A percentile compares a stretch with the other conserved stretches of the same genome.
Conservation (phyloP, 2,888 invertebrate genomes). For the Lithodes maja region DNA sequence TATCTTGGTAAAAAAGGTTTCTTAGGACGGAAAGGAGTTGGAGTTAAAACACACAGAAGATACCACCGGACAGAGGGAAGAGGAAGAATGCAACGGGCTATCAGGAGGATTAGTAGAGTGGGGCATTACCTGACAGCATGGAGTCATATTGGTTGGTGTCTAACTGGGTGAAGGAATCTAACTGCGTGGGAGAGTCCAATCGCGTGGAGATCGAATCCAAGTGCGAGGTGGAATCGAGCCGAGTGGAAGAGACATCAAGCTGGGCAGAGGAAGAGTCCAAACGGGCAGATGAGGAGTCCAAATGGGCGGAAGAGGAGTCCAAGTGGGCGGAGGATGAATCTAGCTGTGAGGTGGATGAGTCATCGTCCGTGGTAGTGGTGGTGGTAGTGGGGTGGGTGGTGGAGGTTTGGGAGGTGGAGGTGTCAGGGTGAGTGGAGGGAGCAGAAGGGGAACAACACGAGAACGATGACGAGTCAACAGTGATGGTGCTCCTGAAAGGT, state of each 20-base stretch:
- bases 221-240: constrained; percentile 7
- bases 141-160: not conserved
- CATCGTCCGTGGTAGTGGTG: not conserved
- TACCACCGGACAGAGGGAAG: not conserved
- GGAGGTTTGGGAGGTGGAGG: constrained; percentile 3
- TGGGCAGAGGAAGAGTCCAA: not conserved
- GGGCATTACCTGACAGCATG: not conserved
- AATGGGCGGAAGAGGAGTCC: constrained; percentile 13
- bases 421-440: not conserved
- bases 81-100: not conserved
- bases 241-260: not conserved
- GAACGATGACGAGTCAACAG: constrained; percentile 51
- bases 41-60: too few species aligned
- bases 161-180: not conserved
- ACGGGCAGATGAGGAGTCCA: constrained; percentile 7
- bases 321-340: constrained; percentile 8
- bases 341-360: constrained; percentile 15
- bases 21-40: too few species aligned
- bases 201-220: not conserved
- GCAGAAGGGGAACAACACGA: constrained; percentile 34
- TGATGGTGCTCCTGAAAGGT: constrained; percentile 53
- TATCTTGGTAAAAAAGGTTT: too few species aligned
- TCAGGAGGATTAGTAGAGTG: not conserved
- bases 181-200: constrained; percentile 11
- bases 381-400: constrained; percentile 31